Evolutionary conservation across 2,113 vertebrate genomes (phyloP), one percentile per base, ranked within the genome.

Genomic region (Callaeas wilsoni): DNA sequence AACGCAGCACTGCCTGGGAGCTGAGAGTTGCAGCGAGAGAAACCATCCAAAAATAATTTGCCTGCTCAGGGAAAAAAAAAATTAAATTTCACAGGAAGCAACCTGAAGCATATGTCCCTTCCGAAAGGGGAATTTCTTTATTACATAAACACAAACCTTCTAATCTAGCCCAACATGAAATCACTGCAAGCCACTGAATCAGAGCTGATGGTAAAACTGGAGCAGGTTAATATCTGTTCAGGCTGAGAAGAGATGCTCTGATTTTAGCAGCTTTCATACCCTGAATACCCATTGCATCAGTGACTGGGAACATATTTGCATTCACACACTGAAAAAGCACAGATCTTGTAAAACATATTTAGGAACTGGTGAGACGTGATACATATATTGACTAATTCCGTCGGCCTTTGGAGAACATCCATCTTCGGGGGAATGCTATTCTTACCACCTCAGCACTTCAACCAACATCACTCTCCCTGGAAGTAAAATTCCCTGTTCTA

Each of bases 261-360:
- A 91, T 93, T 95, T 93, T 87, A 96, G 94, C 80, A 93, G 92
- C 60, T 92, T 94, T 93, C 88, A 20, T 94, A 71, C 32, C 79
- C 83, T 41, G 69, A 90, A 87, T 25, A 90, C 64, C 89, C 76
- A 29, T 17, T 78, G 92, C 86, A 80, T 49, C 79, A 67, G 60
- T 47, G 89, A 56, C 88, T 94, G 83, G 85, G 88, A 96, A 96
- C 90, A 84, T 68, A 96, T 95, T 87, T 96, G 92, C 95, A 93
- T 95, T 89, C 68, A 57, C 89, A 89, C 5, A 3, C 76, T 57
- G 62, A 57, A 75, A 92, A 92, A 89, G 76, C 65, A 84, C 21
- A 84, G 90, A 71, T 86, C 88, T 93, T 75, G 80, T 87, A 95
- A 90, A 95, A 87, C 68, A 57, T 75, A 93, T 86, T 93, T 94